Evolutionary conservation across 2,797 vertebrate species (phyloP).

Genomic region (Spinus pinus): DNA sequence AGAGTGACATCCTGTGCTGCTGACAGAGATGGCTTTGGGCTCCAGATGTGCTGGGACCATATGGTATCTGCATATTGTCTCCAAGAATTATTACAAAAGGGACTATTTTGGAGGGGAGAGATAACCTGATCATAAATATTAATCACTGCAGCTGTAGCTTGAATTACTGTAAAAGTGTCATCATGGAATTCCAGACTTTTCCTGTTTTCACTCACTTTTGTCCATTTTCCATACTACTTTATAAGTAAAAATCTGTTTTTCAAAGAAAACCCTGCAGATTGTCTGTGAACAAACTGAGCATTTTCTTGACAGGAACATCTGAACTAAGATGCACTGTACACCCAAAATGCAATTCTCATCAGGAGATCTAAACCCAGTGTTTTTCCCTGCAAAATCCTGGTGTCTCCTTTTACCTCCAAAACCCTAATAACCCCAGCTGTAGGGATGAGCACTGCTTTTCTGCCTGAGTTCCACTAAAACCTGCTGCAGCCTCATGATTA

Average conservation of each 20-base stretch:
- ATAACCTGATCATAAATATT: constrained; percentile 23
- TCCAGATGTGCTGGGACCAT: constrained; percentile 52
- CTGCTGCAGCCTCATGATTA: neutral
- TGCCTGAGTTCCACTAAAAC: neutral
- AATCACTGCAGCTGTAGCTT: constrained; percentile 1
- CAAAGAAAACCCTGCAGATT: neutral
- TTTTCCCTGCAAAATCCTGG: neutral
- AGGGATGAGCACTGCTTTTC: neutral
- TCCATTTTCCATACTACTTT: neutral
- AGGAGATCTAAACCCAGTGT: neutral
- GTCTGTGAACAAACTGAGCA: neutral
- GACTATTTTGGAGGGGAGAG: neutral
- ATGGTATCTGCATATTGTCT: constrained; percentile 44
- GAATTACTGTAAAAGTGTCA: neutral
- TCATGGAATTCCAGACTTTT: constrained; percentile 3
- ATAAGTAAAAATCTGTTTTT: neutral
- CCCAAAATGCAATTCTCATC: neutral
- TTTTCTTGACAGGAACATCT: neutral
- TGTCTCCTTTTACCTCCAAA: neutral
- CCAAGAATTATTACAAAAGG: neutral
- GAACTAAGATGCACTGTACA: neutral
- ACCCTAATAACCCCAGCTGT: neutral
- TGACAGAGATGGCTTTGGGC: constrained; percentile 19
- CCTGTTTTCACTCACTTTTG: neutral
- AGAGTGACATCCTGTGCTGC: neutral